Conservation (phyloP, 2,888 invertebrate species). For the Sarcophaga rosellei region DNA sequence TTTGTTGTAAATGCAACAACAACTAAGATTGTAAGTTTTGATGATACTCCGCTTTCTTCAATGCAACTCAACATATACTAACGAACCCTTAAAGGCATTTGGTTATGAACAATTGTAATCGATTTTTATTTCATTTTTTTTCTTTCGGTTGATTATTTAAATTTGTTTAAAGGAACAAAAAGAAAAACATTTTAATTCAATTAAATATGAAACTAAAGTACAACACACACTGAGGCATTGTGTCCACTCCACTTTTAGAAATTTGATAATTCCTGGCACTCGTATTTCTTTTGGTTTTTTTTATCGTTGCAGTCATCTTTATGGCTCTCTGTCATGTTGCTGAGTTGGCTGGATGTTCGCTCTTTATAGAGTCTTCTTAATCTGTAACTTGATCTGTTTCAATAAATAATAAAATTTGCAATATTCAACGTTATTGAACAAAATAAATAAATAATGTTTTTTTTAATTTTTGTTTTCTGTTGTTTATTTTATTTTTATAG, state of each 20-base stretch:
- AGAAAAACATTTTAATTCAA: neutral
- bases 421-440: constrained; percentile 16
- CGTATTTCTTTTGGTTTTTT: constrained; percentile 24
- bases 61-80: too few relatives aligned
- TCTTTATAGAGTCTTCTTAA: constrained; percentile 32
- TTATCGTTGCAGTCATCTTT: constrained; percentile 50
- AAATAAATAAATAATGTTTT: neutral
- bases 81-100: too few relatives aligned
- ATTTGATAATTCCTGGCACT: constrained; percentile 30
- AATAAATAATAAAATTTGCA: constrained; percentile 66
- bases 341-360: neutral
- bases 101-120: too few relatives aligned
- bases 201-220: neutral
- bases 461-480: neutral
- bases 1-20: too few relatives aligned
- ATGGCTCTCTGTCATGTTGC: constrained; percentile 10
- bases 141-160: too few relatives aligned
- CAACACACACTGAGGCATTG: too few relatives aligned
- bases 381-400: constrained; percentile 62
- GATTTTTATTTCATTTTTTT: neutral
- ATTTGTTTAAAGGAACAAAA: too few relatives aligned
- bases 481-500: constrained; percentile 13
- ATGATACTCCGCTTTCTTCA: too few relatives aligned
- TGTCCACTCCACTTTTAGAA: neutral
- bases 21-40: too few relatives aligned